Base-by-base conservation (phyloP, 2,797 vertebrate species). In the Parotocinclus haroldoi region DNA sequence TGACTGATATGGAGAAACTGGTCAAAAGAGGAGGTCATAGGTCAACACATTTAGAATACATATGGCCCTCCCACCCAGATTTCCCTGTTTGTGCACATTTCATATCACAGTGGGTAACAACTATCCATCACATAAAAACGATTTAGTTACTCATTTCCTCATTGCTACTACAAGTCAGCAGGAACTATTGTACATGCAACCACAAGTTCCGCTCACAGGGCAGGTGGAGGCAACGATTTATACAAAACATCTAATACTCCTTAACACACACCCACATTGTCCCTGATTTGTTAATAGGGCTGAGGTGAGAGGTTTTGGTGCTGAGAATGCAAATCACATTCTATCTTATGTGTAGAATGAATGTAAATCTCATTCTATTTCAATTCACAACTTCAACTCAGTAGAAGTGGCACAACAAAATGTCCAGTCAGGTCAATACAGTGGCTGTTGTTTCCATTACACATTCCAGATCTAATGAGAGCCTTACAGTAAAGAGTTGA, bases 401-500 rank as follows among this genome's bases (percentile, higher is more conserved):
- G 12, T 17, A 40, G n/a, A 40, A 38, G 14, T 27, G 42, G 11
- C 7, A n/a, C 53, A 63, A 39, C 45, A 11, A 12, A 27, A 48
- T 27, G 6, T 1, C 7, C 38, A 6, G 3, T 11, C 11, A 52
- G 19, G 27, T 1, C 60, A 16, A 40, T 10, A 48, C 19, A 36
- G 8, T 11, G 4, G 36, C 4, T 10, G 27, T 13, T 7, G 40
- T 42, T 58, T 14, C 42, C 37, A 46, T 49, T 51, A 63, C 10
- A 12, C 45, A 50, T 37, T 19, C 10, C 17, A 63, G 59, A 68
- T 69, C 4, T 9, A 67, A 59, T n/a, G 54, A 36, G 61, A 56
- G 17, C n/a, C 36, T 37, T 50, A 12, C 39, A 51, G 19, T 65
- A 48, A 46, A 48, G 11, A 44, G 38, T 52, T 39, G 42, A 61